Conservation (phyloP, 2,888 invertebrate genomes). For the Drosophila ochracea region DNA sequence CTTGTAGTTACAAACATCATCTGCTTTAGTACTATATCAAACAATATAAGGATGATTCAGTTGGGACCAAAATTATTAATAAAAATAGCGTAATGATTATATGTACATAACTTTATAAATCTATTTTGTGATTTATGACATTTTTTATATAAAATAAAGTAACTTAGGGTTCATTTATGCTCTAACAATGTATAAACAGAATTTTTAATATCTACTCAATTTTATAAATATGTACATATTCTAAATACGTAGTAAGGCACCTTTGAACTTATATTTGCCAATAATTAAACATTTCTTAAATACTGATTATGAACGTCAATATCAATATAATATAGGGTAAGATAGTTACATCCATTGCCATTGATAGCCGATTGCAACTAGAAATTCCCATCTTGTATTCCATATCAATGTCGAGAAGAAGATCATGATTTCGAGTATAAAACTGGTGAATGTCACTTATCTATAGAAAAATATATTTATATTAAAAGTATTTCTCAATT, state of each 20-base stretch:
- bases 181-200: slow-evolving; percentile 38
- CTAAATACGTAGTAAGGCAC: slow-evolving; percentile 77
- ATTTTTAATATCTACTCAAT: slow-evolving; percentile 44
- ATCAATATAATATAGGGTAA: slow-evolving; percentile 40
- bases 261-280: slow-evolving; percentile 67
- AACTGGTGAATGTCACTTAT: slow-evolving; percentile 91
- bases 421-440: slow-evolving; percentile 88
- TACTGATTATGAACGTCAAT: slow-evolving; percentile 39
- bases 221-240: slow-evolving; percentile 57
- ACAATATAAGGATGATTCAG: not conserved
- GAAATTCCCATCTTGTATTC: slow-evolving; percentile 85
- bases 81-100: slow-evolving; percentile 5
- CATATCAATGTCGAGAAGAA: slow-evolving; percentile 85
- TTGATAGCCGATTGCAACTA: slow-evolving; percentile 45
- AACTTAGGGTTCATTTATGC: slow-evolving; percentile 21
- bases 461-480: slow-evolving; percentile 79
- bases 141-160: slow-evolving; percentile 16
- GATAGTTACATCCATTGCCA: slow-evolving; percentile 28
- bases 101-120: slow-evolving; percentile 12
- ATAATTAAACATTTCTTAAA: slow-evolving; percentile 50
- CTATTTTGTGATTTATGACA: slow-evolving; percentile 7
- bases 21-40: slow-evolving; percentile 1
- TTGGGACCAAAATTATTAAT: not conserved
- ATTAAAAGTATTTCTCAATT: not conserved
- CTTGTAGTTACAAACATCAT: slow-evolving; percentile 1